Evolutionary conservation across 2,888 invertebrate genomes (phyloP).

Genomic region (Ophion slaviceki): DNA sequence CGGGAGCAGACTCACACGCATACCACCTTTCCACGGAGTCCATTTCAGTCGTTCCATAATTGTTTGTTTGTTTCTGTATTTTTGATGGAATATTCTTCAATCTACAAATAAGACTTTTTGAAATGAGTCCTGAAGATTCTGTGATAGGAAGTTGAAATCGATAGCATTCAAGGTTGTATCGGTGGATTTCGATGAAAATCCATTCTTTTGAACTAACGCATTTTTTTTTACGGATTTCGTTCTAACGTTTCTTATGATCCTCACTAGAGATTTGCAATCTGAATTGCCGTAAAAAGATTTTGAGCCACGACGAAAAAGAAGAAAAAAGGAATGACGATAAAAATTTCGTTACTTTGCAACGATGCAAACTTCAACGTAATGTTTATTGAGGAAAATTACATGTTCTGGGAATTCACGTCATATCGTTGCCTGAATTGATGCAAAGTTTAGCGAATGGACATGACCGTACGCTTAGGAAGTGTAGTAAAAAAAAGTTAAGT

Average conservation of each 20-base stretch:
- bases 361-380: neutral
- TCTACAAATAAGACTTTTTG: neutral
- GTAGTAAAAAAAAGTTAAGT: neutral
- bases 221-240: neutral
- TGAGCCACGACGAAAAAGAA: neutral
- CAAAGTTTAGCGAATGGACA: neutral
- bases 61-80: neutral
- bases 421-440: neutral
- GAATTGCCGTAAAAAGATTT: neutral
- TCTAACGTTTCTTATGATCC: too few species aligned
- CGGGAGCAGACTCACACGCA: constrained; percentile 31
- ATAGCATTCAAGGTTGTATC: neutral
- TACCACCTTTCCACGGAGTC: constrained; percentile 2
- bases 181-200: neutral
- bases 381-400: neutral
- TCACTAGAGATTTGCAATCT: neutral
- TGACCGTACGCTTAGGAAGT: neutral
- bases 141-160: neutral
- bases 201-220: neutral
- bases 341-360: neutral
- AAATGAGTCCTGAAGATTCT: neutral
- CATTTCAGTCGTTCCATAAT: neutral
- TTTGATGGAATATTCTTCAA: neutral
- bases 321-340: neutral
- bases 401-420: neutral